Conservation (phyloP, 2,888 invertebrate species). For the Hartigia nigra region DNA sequence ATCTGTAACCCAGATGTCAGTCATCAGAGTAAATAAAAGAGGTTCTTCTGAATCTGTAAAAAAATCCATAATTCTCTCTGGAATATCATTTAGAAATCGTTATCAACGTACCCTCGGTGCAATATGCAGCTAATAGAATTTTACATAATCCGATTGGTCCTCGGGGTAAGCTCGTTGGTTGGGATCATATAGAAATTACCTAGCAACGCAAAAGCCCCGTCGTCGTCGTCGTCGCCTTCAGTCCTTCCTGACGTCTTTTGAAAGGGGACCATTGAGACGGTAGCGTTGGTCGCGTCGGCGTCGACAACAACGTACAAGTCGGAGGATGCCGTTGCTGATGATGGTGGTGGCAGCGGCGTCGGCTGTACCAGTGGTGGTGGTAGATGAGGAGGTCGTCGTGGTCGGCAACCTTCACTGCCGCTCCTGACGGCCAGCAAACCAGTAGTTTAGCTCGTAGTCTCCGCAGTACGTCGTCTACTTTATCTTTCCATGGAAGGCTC, state of each 20-base stretch:
- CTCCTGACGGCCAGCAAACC: conserved; percentile 37
- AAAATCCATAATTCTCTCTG: neutral
- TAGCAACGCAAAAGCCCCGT: conserved; percentile 25
- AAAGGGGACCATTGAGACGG: neutral
- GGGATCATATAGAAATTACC: conserved; percentile 29
- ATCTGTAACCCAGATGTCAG: neutral
- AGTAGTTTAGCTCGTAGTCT: conserved; percentile 57
- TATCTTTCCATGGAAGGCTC: conserved; percentile 14
- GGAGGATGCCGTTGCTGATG: neutral
- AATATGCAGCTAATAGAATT: neutral
- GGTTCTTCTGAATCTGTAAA: no score
- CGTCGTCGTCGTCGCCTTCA: conserved; percentile 5
- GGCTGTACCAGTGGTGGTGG: conserved; percentile 36
- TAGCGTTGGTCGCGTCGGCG: conserved; percentile 15
- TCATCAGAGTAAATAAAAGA: neutral
- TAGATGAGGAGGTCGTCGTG: conserved; percentile 28
- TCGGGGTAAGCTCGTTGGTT: neutral
- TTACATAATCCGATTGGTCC: neutral
- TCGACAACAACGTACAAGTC: conserved; percentile 15
- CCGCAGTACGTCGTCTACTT: conserved; percentile 39
- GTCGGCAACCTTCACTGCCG: conserved; percentile 38
- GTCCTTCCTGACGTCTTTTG: neutral
- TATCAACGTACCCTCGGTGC: neutral
- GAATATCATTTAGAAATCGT: neutral
- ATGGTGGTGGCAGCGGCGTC: conserved; percentile 21